phyloP scores from a whole-genome alignment of 2,888 invertebrate species.

The Ligdia adustata region DNA sequence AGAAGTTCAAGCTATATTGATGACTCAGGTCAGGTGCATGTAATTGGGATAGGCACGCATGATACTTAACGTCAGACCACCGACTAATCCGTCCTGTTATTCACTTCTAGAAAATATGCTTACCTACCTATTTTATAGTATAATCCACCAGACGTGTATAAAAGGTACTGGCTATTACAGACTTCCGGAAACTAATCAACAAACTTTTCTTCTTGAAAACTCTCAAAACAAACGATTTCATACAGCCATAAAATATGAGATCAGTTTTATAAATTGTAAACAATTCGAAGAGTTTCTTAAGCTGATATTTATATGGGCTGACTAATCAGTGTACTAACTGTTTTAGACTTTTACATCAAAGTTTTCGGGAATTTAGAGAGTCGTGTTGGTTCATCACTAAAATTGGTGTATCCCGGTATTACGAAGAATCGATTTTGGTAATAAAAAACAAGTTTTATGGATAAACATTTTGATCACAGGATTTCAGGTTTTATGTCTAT shows the following conservation, averaged over 20 bases:
- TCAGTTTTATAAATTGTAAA: conserved; percentile 20
- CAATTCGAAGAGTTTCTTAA: conserved; percentile 29
- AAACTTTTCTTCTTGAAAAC: conserved; percentile 3
- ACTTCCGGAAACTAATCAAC: conserved; percentile 4
- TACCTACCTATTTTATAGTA: no score
- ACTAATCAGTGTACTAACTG: conserved; percentile 29
- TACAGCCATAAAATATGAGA: conserved; percentile 12
- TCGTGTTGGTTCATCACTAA: conserved; percentile 4
- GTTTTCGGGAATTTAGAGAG: conserved; percentile 12
- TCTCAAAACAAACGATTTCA: conserved; percentile 12
- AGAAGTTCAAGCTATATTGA: no score
- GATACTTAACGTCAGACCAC: no score
- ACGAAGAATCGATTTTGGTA: conserved; percentile 4
- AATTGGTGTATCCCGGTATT: conserved; percentile 2
- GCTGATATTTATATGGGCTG: conserved; percentile 40
- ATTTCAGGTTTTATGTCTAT: no score
- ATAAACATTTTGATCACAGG: conserved; percentile 4
- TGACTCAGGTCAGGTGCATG: no score
- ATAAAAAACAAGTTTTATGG: conserved; percentile 8
- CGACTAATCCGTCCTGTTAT: no score
- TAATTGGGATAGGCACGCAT: no score
- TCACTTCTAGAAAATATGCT: no score
- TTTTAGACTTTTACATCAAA: conserved; percentile 44
- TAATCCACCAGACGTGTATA: no score
- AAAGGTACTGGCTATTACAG: no score